Conservation (phyloP, 2,797 vertebrate species). For the Gorsachius magnificus region DNA sequence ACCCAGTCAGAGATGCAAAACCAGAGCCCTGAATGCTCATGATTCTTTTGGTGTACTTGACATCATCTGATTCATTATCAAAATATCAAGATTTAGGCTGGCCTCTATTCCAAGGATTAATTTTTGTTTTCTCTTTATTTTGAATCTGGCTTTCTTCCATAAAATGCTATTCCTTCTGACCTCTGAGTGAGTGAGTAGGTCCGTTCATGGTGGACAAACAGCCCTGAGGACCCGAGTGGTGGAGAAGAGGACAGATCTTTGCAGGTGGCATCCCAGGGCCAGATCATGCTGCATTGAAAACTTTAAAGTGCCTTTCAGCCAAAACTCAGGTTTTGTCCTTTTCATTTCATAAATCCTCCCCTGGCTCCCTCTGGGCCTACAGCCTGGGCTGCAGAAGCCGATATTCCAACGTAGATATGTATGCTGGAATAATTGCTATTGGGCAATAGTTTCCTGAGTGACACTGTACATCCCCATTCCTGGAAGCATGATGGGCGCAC, state of each 20-base stretch:
- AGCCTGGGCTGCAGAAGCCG: neutral
- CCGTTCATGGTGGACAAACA: neutral
- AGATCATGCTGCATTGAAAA: neutral
- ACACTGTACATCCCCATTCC: neutral
- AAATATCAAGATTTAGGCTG: neutral
- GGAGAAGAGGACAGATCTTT: neutral
- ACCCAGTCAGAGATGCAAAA: constrained; percentile 27
- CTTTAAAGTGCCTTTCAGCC: neutral
- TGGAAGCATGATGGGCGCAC: neutral
- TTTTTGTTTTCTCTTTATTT: neutral
- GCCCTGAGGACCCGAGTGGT: neutral
- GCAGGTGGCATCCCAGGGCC: neutral
- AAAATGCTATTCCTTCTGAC: neutral
- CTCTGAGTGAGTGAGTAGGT: neutral
- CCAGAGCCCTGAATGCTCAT: neutral
- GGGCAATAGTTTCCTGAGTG: neutral
- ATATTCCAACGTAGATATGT: neutral
- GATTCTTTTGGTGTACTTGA: neutral
- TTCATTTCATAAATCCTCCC: neutral
- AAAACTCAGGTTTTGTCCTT: neutral
- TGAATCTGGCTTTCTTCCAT: neutral
- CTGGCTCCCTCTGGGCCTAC: neutral
- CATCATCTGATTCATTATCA: neutral
- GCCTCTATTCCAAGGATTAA: neutral
- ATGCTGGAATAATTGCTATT: neutral